Evolutionary conservation across 2,888 invertebrate species (phyloP), one percentile per base, ranked within the genome.

Genomic region (Rhagonycha lutea): DNA sequence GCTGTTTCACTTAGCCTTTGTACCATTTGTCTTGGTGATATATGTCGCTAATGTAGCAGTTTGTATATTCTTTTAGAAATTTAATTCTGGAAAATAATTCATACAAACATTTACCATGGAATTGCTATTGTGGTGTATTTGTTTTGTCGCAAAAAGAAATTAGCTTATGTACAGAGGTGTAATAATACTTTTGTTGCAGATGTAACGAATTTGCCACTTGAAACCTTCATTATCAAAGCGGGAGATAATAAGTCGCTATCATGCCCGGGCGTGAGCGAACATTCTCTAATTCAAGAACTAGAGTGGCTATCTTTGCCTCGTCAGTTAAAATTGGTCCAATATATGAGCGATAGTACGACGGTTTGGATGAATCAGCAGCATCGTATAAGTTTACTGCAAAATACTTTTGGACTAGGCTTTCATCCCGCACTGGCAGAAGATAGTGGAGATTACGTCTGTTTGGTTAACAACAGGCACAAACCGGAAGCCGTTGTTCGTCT

Each of bases 211-310:
- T 88, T 91, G 78, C 89, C 90, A 81, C 88, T 91, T 80, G 89
- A 91, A 82, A 91, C 89, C 80, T 89, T 92, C 80, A 88, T 90
- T 80, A 90, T 91, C 72, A 91, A 92, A 84, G 92, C 93, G 65
- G 92, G 92, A 72, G 90, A 90, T 82, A 93, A 93, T 87, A 90
- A 92, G 80, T 91, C 92, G 77, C 87, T 93, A 81, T 88, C 90
- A 75, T 93, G 93, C 87, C 93, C 92, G 47, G 93, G 93, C 61
- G 92, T 92, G 78, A 92, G 90, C 82, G 92, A 92, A 86, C 91
- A 91, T 82, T 91, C 92, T 61, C 86, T 93, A 82, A 91, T 93
- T 81, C 89, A 90, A 84, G 90, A 90, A 81, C 87, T 93, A 82
- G 92, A 92, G 84, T 93, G 93, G 93, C 87, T 89, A 74, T 71